These are phyloP conservation scores for Myotis daubentonii DNA, from an alignment of 2,797 vertebrate genomes.

Conservation along the genomic window DNA sequence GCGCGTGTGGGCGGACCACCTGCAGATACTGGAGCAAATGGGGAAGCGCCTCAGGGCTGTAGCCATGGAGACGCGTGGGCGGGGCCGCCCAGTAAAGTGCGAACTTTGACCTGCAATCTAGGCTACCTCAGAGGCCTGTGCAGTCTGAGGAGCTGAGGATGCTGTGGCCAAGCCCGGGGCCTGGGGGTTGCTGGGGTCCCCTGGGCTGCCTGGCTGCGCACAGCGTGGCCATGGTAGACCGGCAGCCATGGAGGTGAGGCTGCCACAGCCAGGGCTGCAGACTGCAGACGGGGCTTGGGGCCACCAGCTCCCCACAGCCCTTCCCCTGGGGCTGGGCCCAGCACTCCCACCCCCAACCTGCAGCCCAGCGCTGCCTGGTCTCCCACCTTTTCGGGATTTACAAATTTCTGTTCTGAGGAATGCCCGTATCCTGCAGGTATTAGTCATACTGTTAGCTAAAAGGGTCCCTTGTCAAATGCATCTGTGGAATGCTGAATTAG, in stretches of 20 bases:
- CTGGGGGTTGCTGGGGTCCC: neutral
- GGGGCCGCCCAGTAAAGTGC: neutral
- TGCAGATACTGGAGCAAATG: neutral
- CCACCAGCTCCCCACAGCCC: neutral
- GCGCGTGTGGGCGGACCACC: neutral
- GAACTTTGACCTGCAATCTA: neutral
- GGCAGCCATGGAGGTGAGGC: neutral
- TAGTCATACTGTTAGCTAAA: too few relatives aligned
- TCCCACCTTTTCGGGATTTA: neutral
- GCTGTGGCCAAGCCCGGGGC: neutral
- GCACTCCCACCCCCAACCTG: neutral
- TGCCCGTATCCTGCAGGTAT: too few relatives aligned
- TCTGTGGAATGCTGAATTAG: neutral
- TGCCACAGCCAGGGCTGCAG: neutral
- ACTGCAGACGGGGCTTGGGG: neutral
- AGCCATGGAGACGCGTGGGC: neutral
- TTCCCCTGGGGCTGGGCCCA: neutral
- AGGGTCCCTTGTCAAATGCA: too few relatives aligned
- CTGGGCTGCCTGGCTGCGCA: neutral
- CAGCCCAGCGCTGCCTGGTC: neutral
- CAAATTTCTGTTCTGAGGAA: too few relatives aligned
- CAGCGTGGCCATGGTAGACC: neutral
- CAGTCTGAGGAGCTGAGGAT: neutral
- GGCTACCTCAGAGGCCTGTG: neutral
- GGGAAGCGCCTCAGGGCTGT: neutral